Percentiles rank a stretch among this genome's conserved stretches.
Conservation (phyloP, 2,113 vertebrate genomes). For the Crotalus viridis region DNA sequence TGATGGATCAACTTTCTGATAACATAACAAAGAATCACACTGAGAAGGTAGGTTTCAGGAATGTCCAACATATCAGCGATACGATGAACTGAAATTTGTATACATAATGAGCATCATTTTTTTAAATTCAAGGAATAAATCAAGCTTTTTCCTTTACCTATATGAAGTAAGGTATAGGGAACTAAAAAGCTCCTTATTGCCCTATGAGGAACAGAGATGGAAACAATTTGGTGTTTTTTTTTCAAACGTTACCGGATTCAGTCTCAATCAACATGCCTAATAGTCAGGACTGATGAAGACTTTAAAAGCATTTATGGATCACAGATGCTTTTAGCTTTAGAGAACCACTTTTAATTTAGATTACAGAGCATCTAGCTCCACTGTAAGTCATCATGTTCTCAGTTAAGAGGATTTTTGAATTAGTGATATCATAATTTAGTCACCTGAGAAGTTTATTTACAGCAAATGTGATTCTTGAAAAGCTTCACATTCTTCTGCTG, state of each 20-base stretch:
- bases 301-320: not conserved
- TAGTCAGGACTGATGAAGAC: not conserved
- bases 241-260: not conserved
- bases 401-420: not conserved
- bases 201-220: not conserved
- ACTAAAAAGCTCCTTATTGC: not conserved
- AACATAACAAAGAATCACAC: not conserved
- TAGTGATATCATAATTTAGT: not conserved
- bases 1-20: slow-evolving; percentile 94
- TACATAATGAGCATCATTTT: not conserved
- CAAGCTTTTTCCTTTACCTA: not conserved
- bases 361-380: not conserved
- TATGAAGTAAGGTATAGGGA: not conserved
- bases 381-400: not conserved
- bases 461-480: not conserved
- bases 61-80: not conserved
- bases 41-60: not conserved
- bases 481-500: not conserved
- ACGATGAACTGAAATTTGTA: not conserved
- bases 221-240: not conserved
- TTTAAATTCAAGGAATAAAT: not conserved
- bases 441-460: not conserved
- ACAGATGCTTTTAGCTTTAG: not conserved
- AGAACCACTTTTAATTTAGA: not conserved
- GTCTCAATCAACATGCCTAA: not conserved